Base-by-base conservation (phyloP, 2,113 vertebrate species). In the Pandion haliaetus region DNA sequence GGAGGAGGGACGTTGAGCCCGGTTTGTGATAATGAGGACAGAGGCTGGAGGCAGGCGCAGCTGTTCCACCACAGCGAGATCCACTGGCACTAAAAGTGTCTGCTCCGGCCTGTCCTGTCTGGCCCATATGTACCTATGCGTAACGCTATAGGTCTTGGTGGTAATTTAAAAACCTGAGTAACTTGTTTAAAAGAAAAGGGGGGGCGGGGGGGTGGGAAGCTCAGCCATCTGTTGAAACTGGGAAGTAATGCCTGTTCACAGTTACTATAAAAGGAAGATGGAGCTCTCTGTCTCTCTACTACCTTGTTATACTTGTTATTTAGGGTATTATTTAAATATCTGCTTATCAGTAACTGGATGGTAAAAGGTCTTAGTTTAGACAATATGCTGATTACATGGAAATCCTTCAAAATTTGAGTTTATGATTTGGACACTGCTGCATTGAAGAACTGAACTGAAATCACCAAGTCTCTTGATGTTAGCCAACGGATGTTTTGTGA, bases 61-160 rank as follows among this genome's bases (percentile, higher is more conserved):
- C 66, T 18, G 18, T n/a, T 50, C 77, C 50, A 4, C 11, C 40
- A 3, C 69, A 28, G 54, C 38, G 9, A 8, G 44, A 45, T 17
- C 63, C 69, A 3, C 29, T 6, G 2, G 61, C 55, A 3, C 13
- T 19, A 15, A 14, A 40, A 47, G 15, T 2, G 8, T 44, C 58
- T 31, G 52, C 62, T 20, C 71, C 8, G 1, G 1, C 36, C 59
- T 25, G 38, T 3, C 31, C 45, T 38, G 21, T 4, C 47, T 6
- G 23, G 17, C 67, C 24, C 40, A 0, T 23, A 0, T 2, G 10
- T 6, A 19, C 10, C 55, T 34, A 2, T 17, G 29, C 3, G 0
- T 17, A 42, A 52, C 32, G 31, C 59, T 31, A 0, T 8, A 25
- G 26, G 23, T 47, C 20, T 18, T 5, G 44, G 29, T 26, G 24